These are phyloP conservation scores for Alloscopus bannaensis DNA, from an alignment of 2,888 invertebrate genomes.

Conservation along the genomic window DNA sequence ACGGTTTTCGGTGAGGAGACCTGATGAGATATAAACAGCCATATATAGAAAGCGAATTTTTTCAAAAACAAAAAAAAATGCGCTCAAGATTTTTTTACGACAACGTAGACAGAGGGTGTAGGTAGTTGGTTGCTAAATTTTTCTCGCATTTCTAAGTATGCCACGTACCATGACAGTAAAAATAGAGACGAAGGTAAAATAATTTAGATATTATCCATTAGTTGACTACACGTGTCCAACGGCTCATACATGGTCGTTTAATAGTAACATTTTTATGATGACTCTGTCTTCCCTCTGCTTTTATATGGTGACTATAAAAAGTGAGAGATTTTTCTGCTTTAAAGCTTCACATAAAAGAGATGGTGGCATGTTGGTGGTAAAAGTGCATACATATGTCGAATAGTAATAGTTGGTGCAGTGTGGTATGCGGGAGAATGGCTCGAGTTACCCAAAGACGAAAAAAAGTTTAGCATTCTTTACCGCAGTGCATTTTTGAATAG, in stretches of 20 bases:
- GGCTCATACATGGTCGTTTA: background rate
- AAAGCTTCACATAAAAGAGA: conserved; percentile 10
- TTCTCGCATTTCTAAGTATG: background rate
- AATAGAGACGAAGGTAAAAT: conserved; percentile 37
- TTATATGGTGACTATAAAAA: conserved; percentile 23
- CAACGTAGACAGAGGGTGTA: conserved; percentile 1
- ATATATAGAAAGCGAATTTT: background rate
- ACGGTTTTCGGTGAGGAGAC: no score
- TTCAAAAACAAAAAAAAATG: background rate
- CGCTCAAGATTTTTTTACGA: conserved; percentile 35
- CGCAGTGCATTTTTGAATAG: conserved; percentile 53
- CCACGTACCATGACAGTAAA: background rate
- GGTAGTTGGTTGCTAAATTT: background rate
- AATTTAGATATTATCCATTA: conserved; percentile 50
- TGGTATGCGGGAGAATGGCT: background rate
- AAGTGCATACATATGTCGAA: conserved; percentile 18
- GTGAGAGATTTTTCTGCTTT: conserved; percentile 14
- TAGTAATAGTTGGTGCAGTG: conserved; percentile 12
- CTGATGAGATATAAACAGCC: conserved; percentile 12
- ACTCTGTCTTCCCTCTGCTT: conserved; percentile 17
- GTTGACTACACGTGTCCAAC: conserved; percentile 34
- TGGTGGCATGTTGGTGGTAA: background rate
- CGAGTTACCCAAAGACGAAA: background rate
- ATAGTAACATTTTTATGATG: conserved; percentile 22
- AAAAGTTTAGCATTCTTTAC: conserved; percentile 40